Evolutionary conservation across 2,113 vertebrate genomes (phyloP), one percentile per base, ranked within the genome.

Genomic region (Illadopsis cleaveri): DNA sequence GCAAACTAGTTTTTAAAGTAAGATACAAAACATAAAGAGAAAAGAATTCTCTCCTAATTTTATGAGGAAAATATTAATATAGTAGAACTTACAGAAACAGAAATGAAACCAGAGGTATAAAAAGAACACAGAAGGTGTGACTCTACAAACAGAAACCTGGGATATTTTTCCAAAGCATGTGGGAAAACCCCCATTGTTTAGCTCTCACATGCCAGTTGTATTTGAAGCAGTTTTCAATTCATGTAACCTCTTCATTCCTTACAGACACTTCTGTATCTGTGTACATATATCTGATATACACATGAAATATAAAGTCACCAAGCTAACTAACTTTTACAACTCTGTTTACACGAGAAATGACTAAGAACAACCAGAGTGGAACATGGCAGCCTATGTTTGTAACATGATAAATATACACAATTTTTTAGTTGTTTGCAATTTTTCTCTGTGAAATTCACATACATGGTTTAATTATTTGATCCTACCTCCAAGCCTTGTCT

Each of bases 401-500:
- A 70, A n/a, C 15, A 82, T 15, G 9, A 42, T 53, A 56, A 75
- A 71, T 2, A 5, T 56, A 14, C 0, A 5, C 8, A 38, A 44
- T 47, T 65, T 68, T n/a, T 23, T 15, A 71, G 18, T 15, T 79
- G 18, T 38, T 86, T 17, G 51, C 28, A 68, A 35, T 28, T n/a
- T 50, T 81, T 66, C 23, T 80, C 53, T 28, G 42, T 5, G 7
- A 44, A 54, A 80, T 72, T 87, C 60, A 65, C 25, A 76, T 31
- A 33, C 24, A 57, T 5, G 6, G 15, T 16, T 24, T 83, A 77
- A 58, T 40, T 48, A 77, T 38, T 45, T 68, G 45, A 69, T 77
- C 93, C 84, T 97, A 98, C 98, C 96, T 97, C 98, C 98, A 99
- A 90, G 97, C 98, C 12, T 92, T 97, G 54, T 98, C 97, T 82